Conservation (phyloP, 2,888 invertebrate species). For the Drosophila colorata region DNA sequence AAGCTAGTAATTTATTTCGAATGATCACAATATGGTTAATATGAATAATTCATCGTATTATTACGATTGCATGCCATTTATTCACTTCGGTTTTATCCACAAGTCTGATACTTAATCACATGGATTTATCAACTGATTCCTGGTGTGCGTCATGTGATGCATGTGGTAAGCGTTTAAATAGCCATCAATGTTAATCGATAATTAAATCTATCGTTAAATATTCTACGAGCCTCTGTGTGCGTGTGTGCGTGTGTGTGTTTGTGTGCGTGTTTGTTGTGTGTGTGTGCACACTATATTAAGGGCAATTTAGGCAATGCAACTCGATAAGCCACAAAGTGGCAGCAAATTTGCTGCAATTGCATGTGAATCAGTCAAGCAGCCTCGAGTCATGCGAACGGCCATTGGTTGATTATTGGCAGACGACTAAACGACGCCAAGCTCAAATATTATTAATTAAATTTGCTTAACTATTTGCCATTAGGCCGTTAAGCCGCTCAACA, state of each 20-base stretch:
- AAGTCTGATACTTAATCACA: background rate
- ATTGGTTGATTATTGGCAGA: conserved; percentile 34
- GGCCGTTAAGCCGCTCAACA: conserved; percentile 47
- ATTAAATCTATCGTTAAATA: conserved; percentile 11
- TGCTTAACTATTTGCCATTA: conserved; percentile 59
- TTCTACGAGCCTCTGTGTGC: background rate
- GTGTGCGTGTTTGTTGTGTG: no score
- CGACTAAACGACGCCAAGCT: conserved; percentile 18
- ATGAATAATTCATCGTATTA: background rate
- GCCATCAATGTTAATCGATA: conserved; percentile 20
- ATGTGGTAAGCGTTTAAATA: conserved; percentile 15
- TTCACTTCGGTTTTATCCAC: background rate
- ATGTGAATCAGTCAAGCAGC: conserved; percentile 21
- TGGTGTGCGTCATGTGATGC: conserved; percentile 1
- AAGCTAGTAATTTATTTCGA: background rate
- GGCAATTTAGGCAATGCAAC: background rate
- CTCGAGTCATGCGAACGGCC: conserved; percentile 24
- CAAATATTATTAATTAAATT: conserved; percentile 75
- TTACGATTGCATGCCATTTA: background rate
- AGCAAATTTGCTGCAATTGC: conserved; percentile 24
- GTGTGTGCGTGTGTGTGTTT: conserved; percentile 1
- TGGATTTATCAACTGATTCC: background rate
- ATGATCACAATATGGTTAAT: background rate
- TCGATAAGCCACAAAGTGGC: conserved; percentile 7
- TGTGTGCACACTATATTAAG: background rate